Evolutionary conservation across 2,113 vertebrate genomes (phyloP).

Genomic region (Thymallus thymallus): DNA sequence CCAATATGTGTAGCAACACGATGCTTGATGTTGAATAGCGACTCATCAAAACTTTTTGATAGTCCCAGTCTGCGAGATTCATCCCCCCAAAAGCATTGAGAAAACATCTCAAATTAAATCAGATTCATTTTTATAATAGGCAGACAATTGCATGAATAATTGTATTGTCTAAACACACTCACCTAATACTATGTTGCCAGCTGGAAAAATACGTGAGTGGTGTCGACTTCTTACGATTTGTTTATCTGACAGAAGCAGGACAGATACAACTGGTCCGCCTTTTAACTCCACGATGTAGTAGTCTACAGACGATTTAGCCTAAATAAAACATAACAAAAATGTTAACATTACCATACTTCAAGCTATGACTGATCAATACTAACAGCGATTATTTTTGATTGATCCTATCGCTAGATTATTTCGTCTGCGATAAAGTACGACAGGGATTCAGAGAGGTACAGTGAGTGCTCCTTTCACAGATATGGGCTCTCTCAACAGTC

Average conservation of each 20-base stretch:
- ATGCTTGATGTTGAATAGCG: neutral
- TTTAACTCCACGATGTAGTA: neutral
- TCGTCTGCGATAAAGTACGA: neutral
- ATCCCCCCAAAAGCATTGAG: neutral
- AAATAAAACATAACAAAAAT: neutral
- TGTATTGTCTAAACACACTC: neutral
- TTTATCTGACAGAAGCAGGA: neutral
- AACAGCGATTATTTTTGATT: neutral
- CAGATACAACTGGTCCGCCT: neutral
- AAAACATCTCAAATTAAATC: neutral
- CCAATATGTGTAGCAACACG: neutral
- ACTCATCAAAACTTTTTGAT: neutral
- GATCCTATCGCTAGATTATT: neutral
- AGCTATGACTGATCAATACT: neutral
- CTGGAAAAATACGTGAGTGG: neutral
- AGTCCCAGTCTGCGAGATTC: neutral
- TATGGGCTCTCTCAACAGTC: neutral
- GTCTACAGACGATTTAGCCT: neutral
- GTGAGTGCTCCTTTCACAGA: neutral
- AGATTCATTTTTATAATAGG: neutral
- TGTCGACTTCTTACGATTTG: neutral
- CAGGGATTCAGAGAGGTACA: neutral
- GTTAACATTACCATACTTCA: neutral
- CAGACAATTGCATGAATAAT: neutral
- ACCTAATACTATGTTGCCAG: neutral